Conservation (phyloP, 37 sponge, comb jelly and placozoan species). For the Chondrilla cf. caribensis region DNA sequence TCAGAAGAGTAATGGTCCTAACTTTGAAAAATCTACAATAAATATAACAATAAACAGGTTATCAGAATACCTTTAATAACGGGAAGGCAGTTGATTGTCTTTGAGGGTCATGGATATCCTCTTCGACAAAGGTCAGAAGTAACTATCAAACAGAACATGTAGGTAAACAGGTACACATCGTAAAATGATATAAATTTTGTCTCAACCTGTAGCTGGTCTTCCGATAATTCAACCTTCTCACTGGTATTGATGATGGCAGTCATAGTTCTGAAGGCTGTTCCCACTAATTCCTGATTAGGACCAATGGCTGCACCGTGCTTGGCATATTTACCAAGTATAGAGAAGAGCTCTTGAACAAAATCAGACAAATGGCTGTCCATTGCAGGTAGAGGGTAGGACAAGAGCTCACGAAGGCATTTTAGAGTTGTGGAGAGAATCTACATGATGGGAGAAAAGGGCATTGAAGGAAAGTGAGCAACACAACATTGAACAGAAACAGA, state of each 20-base stretch:
- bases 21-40: too few species aligned
- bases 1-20: too few species aligned
- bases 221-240: constrained; percentile 37
- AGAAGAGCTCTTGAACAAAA: constrained; percentile 44
- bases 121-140: constrained; percentile 83
- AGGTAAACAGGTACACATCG: not conserved
- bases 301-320: constrained; percentile 48
- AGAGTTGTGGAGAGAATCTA: constrained; percentile 45
- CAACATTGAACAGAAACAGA: not conserved
- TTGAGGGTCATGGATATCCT: constrained; percentile 78
- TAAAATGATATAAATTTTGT: not conserved
- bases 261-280: constrained; percentile 77
- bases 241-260: constrained; percentile 58
- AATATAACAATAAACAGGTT: too few species aligned
- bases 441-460: not conserved
- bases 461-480: not conserved
- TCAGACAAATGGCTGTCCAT: constrained; percentile 25
- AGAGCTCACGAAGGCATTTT: constrained; percentile 48
- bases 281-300: constrained; percentile 68
- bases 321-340: constrained; percentile 59
- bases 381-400: constrained; percentile 64
- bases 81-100: constrained; percentile 87
- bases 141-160: constrained; percentile 25
- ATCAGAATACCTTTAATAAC: constrained; percentile 76
- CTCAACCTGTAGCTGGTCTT: constrained; percentile 48